These are phyloP conservation scores for Metopolophium dirhodum DNA, from an alignment of 1,140 invertebrate species.

Conservation along the genomic window DNA sequence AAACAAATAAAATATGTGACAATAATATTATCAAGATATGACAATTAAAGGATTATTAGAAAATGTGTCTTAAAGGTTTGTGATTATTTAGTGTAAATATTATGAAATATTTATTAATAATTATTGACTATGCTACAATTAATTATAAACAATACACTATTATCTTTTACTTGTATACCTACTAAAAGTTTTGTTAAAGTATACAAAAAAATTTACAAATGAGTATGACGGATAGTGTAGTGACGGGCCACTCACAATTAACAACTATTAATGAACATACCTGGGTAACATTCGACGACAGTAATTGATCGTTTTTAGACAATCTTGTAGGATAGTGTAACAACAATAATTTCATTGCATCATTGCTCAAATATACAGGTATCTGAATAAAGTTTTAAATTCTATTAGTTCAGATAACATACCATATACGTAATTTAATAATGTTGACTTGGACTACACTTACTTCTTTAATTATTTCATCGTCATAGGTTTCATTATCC, in stretches of 20 bases:
- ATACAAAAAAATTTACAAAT: not conserved
- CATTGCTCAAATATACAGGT: slow-evolving; percentile 39
- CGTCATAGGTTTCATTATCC: not conserved
- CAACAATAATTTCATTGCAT: slow-evolving; percentile 22
- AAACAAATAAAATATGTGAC: not conserved
- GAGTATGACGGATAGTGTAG: not conserved
- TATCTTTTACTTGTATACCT: not conserved
- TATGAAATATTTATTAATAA: too few relatives aligned
- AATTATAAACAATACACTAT: not conserved
- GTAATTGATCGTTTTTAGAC: slow-evolving; percentile 25
- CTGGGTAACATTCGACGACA: slow-evolving; percentile 20
- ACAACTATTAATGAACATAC: not conserved
- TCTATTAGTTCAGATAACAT: not conserved
- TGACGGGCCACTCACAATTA: not conserved
- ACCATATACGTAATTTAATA: not conserved
- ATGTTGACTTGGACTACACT: not conserved
- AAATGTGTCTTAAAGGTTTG: not conserved
- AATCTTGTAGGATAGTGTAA: slow-evolving; percentile 51
- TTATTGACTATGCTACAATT: not conserved
- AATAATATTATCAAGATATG: too few relatives aligned
- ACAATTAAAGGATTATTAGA: too few relatives aligned
- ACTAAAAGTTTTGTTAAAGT: not conserved
- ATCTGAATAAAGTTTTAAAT: slow-evolving; percentile 1
- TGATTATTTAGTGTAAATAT: not conserved
- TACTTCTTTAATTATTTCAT: slow-evolving; percentile 45